phyloP scores from a whole-genome alignment of 2,113 vertebrate species.

The Epinephelus fuscoguttatus region DNA sequence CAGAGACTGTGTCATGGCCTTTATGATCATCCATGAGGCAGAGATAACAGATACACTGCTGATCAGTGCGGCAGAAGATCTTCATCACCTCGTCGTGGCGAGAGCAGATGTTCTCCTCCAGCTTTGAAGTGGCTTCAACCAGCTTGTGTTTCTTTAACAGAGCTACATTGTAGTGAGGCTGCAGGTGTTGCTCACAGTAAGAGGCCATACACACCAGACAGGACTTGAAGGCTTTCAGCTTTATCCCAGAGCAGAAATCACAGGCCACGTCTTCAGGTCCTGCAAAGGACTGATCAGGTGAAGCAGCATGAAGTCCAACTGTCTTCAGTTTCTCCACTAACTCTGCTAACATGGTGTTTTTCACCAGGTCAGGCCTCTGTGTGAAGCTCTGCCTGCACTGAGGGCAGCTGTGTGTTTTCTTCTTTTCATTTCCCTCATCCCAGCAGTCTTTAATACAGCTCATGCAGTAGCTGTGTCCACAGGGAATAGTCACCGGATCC shows the following conservation, averaged over 20 bases:
- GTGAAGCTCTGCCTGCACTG: conserved; percentile 36
- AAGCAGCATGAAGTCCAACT: background rate
- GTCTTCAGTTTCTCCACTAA: background rate
- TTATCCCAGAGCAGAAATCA: conserved; percentile 22
- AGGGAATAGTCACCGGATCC: conserved; percentile 36
- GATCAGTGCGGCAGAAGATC: conserved; percentile 43
- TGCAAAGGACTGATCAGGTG: background rate
- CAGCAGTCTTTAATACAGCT: conserved; percentile 24
- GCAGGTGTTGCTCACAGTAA: background rate
- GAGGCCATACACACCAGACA: conserved; percentile 38
- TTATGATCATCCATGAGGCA: conserved; percentile 7
- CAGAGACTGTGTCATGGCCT: conserved; percentile 18
- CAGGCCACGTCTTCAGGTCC: conserved; percentile 42
- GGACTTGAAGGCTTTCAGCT: conserved; percentile 32
- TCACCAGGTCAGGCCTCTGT: conserved; percentile 28
- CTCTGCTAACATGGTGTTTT: conserved; percentile 29
- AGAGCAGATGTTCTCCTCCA: conserved; percentile 34
- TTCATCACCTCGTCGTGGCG: conserved; percentile 33
- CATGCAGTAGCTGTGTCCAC: conserved; percentile 26
- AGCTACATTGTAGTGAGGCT: conserved; percentile 1
- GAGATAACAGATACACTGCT: background rate
- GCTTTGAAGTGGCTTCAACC: background rate
- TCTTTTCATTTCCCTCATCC: background rate
- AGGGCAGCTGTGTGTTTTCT: conserved; percentile 19
- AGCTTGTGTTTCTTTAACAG: conserved; percentile 9